Base-by-base conservation (phyloP, 1,140 invertebrate genomes). In the Nephotettix cincticeps region DNA sequence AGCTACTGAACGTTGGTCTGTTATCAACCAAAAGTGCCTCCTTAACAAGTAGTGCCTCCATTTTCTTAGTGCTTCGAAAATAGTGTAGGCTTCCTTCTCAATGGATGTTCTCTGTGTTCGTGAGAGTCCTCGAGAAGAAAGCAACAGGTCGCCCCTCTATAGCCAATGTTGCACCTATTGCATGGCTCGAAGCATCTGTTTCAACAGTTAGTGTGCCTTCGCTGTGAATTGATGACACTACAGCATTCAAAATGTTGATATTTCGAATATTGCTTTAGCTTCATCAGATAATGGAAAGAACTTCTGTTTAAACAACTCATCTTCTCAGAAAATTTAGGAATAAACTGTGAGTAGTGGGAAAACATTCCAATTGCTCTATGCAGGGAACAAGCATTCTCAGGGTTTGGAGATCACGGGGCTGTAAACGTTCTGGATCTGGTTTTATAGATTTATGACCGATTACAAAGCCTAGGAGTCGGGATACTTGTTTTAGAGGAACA, bases 71-170 rank as follows among this genome's bases (percentile, higher is more conserved):
- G 80, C 81, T 75, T 79, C 83, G 30, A 85, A 71, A 27, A 87
- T 80, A 1, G 80, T 78, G 17, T 84, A 77, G 0, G 79, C 83
- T 77, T 89, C 86, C 72, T 83, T 83, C 32, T 89, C 84, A 2
- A 85, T 76, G 69, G 86, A 82, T n/a, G 78, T n/a, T 73, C 75
- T 88, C 82, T 3, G 81, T 74, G 3, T 61, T 25, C 23, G 74
- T 80, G 9, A 88, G 74, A 1, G 81, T n/a, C 28, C 80, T 76
- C 17, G 84, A 86, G 0, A 79, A 83, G 76, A 77, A 86, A 13
- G 79, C 78, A n/a, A 87, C 81, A 0, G 83, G 83, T 14, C 77
- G 74, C 70, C 84, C 82, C 11, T 40, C 27, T 67, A 76, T 71
- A 23, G 27, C 51, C 4, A 76, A 43, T 19, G 71, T 77, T 68